Base-by-base conservation (phyloP, 1,140 invertebrate genomes). In the Temnothorax longispinosus region DNA sequence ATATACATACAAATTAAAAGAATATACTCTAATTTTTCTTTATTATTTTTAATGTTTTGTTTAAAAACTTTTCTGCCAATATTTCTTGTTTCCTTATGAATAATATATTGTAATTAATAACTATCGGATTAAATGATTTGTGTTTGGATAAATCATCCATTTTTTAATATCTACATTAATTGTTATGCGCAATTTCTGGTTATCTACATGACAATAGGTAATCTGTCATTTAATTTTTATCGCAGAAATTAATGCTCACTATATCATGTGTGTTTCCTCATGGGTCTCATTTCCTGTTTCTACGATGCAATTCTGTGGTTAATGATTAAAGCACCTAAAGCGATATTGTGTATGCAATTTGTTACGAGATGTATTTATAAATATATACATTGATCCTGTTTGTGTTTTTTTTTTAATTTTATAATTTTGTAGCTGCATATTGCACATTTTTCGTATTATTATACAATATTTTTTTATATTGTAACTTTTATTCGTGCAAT, bases 301-400 rank as follows among this genome's bases (percentile, higher is more conserved):
- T 54, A 50, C 47, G 10, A 35, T 74, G 44, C 32, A 74, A 74
- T 27, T 38, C 10, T 41, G 38, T 60, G 21, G 1, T 21, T 64
- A 77, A 65, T 50, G 44, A 78, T 78, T 50, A 67, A 78, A 65
- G 18, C 41, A 65, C 60, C 60, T 78, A 47, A 78, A 65, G 76
- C 76, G 11, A 78, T 65, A 78, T 65, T 77, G 56, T 60, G 18
- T n/a, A 77, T 41, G 38, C 27, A 64, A 35, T 77, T 27, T 21
- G 13, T 75, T 75, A 41, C 50, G 52, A 76, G 62, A 74, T 35
- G 50, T 18, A 72, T 8, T 54, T 74, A 7, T n/a, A n/a, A n/a
- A n/a, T n/a, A n/a, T 15, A 27, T 44, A n/a, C 6, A 10, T 47
- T 18, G 15, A 32, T 11, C 3, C 5, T n/a, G 8, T 32, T 27